phyloP scores from a whole-genome alignment of 2,797 vertebrate genomes.

The Trichosurus vulpecula region DNA sequence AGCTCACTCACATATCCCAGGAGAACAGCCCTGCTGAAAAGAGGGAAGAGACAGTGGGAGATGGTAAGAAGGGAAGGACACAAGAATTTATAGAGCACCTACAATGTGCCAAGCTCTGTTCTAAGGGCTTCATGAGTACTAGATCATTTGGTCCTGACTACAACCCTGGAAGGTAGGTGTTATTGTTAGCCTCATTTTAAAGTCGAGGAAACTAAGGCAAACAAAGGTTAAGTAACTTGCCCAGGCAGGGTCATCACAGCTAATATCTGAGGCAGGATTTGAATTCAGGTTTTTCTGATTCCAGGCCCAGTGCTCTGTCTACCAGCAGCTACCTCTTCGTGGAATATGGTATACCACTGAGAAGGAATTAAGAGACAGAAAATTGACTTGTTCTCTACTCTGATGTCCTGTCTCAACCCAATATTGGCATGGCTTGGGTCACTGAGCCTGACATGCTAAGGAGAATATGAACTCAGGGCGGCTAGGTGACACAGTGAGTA shows the following conservation, averaged over 20 bases:
- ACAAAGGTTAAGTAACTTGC: background rate
- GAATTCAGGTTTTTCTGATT: background rate
- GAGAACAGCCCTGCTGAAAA: background rate
- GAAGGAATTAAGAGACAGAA: background rate
- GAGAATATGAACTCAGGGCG: too few species aligned
- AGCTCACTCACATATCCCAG: background rate
- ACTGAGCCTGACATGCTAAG: background rate
- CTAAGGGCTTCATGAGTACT: background rate
- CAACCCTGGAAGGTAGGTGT: too few species aligned
- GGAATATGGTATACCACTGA: background rate
- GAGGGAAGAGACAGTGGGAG: background rate
- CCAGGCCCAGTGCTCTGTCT: background rate
- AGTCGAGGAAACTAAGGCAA: background rate
- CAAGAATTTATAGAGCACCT: background rate
- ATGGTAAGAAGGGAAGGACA: background rate
- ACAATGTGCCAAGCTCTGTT: background rate
- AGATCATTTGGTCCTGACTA: too few species aligned
- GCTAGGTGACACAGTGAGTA: too few species aligned
- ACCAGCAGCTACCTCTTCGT: background rate
- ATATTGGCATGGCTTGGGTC: background rate
- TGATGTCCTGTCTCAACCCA: background rate
- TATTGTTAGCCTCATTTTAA: background rate
- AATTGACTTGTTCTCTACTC: background rate
- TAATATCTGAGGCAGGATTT: background rate
- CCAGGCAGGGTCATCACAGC: background rate